phyloP scores from a whole-genome alignment of 2,888 invertebrate genomes.

The Drosophila sordidula region DNA sequence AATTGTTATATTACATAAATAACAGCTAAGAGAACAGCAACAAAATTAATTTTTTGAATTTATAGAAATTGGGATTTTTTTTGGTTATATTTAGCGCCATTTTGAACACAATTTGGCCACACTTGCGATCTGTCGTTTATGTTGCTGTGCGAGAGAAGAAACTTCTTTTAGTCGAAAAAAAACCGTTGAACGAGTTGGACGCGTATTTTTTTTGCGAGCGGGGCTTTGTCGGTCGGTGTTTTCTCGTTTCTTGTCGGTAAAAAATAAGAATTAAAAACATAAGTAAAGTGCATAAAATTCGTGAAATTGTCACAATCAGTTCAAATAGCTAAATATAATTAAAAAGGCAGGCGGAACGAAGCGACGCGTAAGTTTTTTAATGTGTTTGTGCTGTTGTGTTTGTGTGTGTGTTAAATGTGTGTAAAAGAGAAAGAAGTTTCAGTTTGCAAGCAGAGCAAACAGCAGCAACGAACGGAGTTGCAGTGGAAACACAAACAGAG shows the following conservation, averaged over 20 bases:
- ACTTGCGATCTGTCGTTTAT: conserved; percentile 15
- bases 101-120: conserved; percentile 23
- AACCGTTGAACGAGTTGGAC: conserved; percentile 48
- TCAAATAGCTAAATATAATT: conserved; percentile 36
- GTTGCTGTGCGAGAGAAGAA: conserved; percentile 43
- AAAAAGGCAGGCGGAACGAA: conserved; percentile 17
- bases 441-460: conserved; percentile 66
- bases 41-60: not conserved
- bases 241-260: conserved; percentile 58
- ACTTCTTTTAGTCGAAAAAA: conserved; percentile 37
- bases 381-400: conserved; percentile 41
- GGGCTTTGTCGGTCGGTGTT: conserved; percentile 60
- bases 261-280: conserved; percentile 51
- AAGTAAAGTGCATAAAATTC: conserved; percentile 42
- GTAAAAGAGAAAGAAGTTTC: conserved; percentile 72
- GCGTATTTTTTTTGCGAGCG: conserved; percentile 44
- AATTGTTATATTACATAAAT: not conserved
- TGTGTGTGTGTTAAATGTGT: conserved; percentile 23
- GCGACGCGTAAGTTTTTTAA: conserved; percentile 59
- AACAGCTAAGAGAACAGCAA: too few species aligned
- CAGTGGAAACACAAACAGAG: conserved; percentile 72
- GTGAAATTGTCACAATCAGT: conserved; percentile 42
- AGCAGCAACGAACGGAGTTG: conserved; percentile 63
- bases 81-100: not conserved
- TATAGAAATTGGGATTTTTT: conserved; percentile 5